Base-by-base conservation (phyloP, 2,797 vertebrate genomes). In the Euthynnus affinis region DNA sequence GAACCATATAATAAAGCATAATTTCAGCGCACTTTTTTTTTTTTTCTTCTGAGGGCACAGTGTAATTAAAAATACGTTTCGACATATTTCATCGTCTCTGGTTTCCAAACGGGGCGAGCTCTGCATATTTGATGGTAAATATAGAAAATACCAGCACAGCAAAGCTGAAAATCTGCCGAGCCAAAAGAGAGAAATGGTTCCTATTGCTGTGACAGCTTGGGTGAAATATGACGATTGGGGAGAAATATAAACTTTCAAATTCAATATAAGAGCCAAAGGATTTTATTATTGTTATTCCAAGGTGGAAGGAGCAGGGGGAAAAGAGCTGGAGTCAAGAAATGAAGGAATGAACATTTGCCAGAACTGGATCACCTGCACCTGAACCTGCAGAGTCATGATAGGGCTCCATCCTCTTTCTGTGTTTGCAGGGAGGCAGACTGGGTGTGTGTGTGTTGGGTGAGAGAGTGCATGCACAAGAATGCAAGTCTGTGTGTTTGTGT, bases 1-100 rank as follows among this genome's bases (percentile, higher is more conserved):
- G 76, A 91, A 93, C 84, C 84, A 82, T 93, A 92, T 93, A 94
- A 94, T 94, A 92, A 92, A 91, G 86, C 78, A 27, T 82, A 83
- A 92, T 92, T 93, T 92, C 69, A 88, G 86, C 75, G 18, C 75
- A 40, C 57, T 74, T 71, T 62, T 73, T 78, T 84, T 66, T 60
- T 73, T 23, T 55, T 60, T 40, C 71, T 78, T 87, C 34, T 51
- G 78, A 87, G 62, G 81, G 56, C 71, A 85, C 64, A 17, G 78
- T 87, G 85, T 84, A 89, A 93, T 93, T 92, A 91, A 89, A 93
- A 92, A 88, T 87, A 86, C 2, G 69, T 86, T 92, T 90, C 44
- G 1, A 81, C 86, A 89, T 79, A 81, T 72, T 91, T 92, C 68
- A 66, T 56, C 46, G 20, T 90, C 78, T 93, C 71, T 79, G 73